Base-by-base conservation (phyloP, 2,888 invertebrate species). In the Thymelicus lineola region DNA sequence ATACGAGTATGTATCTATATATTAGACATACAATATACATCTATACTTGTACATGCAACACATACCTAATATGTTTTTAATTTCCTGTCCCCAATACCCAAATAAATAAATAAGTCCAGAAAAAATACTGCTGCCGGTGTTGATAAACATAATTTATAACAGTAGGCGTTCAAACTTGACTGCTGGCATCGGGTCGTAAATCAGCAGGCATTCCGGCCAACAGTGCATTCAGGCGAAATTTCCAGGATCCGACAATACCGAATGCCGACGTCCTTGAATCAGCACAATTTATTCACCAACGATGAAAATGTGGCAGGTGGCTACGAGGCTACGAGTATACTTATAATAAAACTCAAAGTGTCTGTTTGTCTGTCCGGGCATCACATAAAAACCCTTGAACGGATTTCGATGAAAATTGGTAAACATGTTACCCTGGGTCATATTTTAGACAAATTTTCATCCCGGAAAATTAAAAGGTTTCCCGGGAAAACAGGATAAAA, bases 221-320 rank as follows among this genome's bases (percentile, higher is more conserved):
- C 65, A 42, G 42, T 66, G 59, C 60, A 66, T 60, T 66, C 66
- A 66, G 20, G 42, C 50, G 66, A 42, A 66, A 59, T 59, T 59
- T n/a, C 60, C 50, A 38, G 38, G 60, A 66, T 50, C 60, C 50
- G 59, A 66, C 57, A 58, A 59, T 59, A 66, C 48, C 46, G 59
- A 28, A 28, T 28, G 5, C 28, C 28, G 28, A 60, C 59, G 38
- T 60, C 60, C 42, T 60, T 60, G 66, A 67, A 60, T 67, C 64
- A 57, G 38, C 64, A 55, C 63, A 64, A 64, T 64, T 66, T 66
- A 66, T 66, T 66, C 42, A 38, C 60, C 50, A 58, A 38, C 28
- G 28, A 64, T 64, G 64, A 35, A 55, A 55, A n/a, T 38, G n/a
- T 64, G 45, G 42, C 15, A 55, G 55, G 35, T 20, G 53, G 20